Conservation (phyloP, 2,888 invertebrate genomes). For the Heteropelma amictum region DNA sequence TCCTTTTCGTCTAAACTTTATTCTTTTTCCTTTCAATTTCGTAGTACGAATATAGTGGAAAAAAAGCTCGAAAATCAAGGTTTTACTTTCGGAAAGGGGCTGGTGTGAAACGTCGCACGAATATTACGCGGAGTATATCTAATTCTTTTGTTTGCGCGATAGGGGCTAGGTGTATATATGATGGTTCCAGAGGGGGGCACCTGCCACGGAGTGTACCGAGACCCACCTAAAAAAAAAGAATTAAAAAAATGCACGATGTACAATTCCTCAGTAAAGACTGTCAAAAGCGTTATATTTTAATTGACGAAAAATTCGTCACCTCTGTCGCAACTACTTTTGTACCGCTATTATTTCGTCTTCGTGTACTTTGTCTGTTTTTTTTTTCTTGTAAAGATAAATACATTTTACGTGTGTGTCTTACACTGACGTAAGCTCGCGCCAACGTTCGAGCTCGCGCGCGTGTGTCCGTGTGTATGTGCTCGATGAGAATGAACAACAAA, state of each 20-base stretch:
- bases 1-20: neutral
- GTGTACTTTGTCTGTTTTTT: neutral
- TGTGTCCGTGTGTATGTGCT: neutral
- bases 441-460: too few relatives aligned
- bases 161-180: conserved; percentile 43
- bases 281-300: neutral
- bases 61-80: neutral
- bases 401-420: neutral
- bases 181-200: conserved; percentile 17
- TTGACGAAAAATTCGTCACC: too few relatives aligned
- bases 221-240: conserved; percentile 64
- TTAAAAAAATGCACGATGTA: neutral
- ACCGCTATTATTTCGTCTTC: neutral
- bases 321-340: too few relatives aligned
- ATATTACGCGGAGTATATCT: conserved; percentile 33
- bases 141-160: conserved; percentile 65
- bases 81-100: neutral
- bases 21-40: neutral
- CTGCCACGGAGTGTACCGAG: conserved; percentile 38
- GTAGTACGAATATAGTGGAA: neutral
- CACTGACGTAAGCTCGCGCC: conserved; percentile 10
- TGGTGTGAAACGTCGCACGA: neutral
- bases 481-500: neutral
- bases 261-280: neutral
- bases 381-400: neutral